These are phyloP conservation scores for Ctenosaura bakeri DNA, from an alignment of 2,797 vertebrate species.

Conservation along the genomic window DNA sequence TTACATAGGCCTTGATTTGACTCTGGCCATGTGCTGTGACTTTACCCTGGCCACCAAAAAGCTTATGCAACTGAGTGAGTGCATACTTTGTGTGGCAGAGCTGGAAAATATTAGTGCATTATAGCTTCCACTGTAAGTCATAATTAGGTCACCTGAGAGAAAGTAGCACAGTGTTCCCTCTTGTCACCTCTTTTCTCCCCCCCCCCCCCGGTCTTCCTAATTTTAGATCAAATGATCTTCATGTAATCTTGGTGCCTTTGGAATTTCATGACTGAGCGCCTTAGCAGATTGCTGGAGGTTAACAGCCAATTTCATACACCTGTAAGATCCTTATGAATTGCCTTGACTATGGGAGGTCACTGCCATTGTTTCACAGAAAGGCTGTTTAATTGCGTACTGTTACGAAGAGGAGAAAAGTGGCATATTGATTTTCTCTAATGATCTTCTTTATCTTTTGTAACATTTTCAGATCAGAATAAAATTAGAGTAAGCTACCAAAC, in stretches of 20 bases:
- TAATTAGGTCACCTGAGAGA: slow-evolving; percentile 69
- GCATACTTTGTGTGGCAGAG: slow-evolving; percentile 36
- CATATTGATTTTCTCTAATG: rapidly evolving
- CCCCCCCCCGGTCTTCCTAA: slow-evolving; percentile 63
- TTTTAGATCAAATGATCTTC: slow-evolving; percentile 66
- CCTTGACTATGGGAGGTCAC: slow-evolving; percentile 51
- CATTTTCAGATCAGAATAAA: slow-evolving; percentile 10
- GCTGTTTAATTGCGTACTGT: slow-evolving; percentile 24
- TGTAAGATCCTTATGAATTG: slow-evolving; percentile 8
- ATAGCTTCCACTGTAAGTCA: slow-evolving; percentile 68
- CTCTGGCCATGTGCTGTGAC: neutral
- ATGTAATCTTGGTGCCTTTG: slow-evolving; percentile 57
- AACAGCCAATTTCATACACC: slow-evolving; percentile 54
- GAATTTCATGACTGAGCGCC: slow-evolving; percentile 72
- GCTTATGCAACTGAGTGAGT: neutral
- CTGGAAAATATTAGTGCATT: slow-evolving; percentile 36
- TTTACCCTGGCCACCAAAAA: neutral
- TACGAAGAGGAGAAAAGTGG: slow-evolving; percentile 19
- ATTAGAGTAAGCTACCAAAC: slow-evolving; percentile 11
- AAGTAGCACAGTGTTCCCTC: slow-evolving; percentile 69
- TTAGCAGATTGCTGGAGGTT: slow-evolving; percentile 48
- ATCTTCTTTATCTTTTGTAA: slow-evolving; percentile 17
- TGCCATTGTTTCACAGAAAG: slow-evolving; percentile 20
- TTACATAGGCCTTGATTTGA: neutral
- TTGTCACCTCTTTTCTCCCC: slow-evolving; percentile 59